These are phyloP conservation scores for Triops cancriformis DNA, from an alignment of 1,140 invertebrate genomes.

Conservation along the genomic window DNA sequence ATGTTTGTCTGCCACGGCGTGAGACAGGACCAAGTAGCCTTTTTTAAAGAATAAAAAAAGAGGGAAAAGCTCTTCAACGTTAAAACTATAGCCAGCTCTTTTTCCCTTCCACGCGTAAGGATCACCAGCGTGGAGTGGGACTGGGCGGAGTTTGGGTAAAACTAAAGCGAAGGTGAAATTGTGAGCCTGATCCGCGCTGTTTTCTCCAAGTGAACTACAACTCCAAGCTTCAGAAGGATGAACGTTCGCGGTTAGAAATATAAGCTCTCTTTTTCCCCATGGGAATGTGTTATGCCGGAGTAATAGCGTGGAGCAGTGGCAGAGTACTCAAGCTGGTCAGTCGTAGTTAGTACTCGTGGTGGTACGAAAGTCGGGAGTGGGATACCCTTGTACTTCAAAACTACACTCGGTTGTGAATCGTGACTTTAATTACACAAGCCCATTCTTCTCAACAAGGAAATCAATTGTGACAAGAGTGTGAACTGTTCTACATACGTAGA, in stretches of 20 bases:
- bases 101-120: background rate
- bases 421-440: background rate
- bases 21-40: background rate
- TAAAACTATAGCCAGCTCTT: background rate
- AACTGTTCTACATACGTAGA: background rate
- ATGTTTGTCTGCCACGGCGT: background rate
- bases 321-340: background rate
- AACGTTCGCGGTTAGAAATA: conserved; percentile 1
- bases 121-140: background rate
- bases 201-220: background rate
- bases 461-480: too few relatives aligned
- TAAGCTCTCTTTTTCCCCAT: background rate
- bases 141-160: background rate
- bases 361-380: background rate
- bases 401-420: background rate
- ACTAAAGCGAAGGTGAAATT: conserved; percentile 3
- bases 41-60: background rate
- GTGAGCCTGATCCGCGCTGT: background rate
- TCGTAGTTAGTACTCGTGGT: background rate
- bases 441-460: background rate
- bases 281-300: background rate
- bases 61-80: background rate
- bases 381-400: background rate
- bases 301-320: conserved; percentile 3
- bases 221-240: background rate